Percentiles rank a stretch among this genome's conserved stretches.
These are phyloP conservation scores for Hemitrygon akajei DNA, from an alignment of 2,797 vertebrate species.

Conservation along the genomic window DNA sequence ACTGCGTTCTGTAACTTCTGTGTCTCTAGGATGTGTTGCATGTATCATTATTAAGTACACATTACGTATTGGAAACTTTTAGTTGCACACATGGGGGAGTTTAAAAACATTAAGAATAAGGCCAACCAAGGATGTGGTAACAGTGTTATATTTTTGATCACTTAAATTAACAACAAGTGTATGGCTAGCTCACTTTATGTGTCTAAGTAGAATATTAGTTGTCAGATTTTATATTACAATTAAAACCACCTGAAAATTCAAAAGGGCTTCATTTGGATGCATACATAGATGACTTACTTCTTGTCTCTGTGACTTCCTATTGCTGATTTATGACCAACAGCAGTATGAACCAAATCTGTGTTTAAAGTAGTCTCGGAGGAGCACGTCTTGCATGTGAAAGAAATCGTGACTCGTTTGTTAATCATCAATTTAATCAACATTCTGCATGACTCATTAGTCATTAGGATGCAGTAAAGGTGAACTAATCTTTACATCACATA, in stretches of 20 bases:
- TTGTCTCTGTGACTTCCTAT: conserved; percentile 11
- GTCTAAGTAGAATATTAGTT: background rate
- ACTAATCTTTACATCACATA: background rate
- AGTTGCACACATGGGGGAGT: background rate
- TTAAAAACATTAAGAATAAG: background rate
- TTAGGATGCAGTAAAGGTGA: background rate
- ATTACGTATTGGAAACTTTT: background rate
- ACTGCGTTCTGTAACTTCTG: background rate
- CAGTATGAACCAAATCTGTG: background rate
- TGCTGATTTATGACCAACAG: background rate
- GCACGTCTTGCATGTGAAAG: background rate
- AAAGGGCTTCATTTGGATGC: background rate
- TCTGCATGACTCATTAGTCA: background rate
- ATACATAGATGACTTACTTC: background rate
- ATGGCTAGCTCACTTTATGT: background rate
- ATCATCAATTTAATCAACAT: background rate
- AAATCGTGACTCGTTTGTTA: background rate
- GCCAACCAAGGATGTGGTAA: background rate
- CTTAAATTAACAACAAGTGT: background rate
- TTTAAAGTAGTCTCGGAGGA: background rate
- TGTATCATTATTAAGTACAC: background rate
- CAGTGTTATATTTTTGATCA: background rate
- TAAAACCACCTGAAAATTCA: background rate
- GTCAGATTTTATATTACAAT: background rate
- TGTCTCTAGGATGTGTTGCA: background rate